Conservation (phyloP, 1,140 invertebrate species). For the Oryctes rhinoceros region DNA sequence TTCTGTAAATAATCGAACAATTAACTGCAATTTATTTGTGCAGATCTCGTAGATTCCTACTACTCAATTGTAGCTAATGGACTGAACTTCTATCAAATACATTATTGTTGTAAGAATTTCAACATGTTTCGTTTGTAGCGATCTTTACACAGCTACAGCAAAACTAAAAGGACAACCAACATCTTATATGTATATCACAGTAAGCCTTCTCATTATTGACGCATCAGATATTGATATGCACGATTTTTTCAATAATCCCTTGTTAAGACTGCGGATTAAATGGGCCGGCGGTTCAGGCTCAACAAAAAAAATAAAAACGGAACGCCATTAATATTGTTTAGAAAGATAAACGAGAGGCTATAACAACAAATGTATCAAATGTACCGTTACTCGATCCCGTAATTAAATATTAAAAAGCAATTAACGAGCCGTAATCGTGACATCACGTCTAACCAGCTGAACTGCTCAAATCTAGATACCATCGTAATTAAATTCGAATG, state of each 20-base stretch:
- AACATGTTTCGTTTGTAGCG: no score
- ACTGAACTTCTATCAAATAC: no score
- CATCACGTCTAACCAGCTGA: background rate
- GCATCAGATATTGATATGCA: background rate
- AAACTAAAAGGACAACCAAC: no score
- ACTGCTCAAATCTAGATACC: slow-evolving; percentile 10
- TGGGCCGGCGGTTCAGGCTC: background rate
- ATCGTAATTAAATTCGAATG: slow-evolving; percentile 19
- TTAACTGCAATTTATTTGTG: no score
- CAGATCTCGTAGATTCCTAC: no score
- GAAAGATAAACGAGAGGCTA: background rate
- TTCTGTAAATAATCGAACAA: no score
- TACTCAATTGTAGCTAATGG: no score
- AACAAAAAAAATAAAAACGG: background rate
- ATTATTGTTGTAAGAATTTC: no score
- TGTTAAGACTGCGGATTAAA: background rate
- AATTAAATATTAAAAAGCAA: slow-evolving; percentile 20
- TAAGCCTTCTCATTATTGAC: no score
- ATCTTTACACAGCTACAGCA: no score
- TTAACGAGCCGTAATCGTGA: slow-evolving; percentile 1
- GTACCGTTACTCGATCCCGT: slow-evolving; percentile 12
- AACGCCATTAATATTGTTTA: slow-evolving; percentile 6
- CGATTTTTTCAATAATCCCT: background rate
- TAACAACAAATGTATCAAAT: slow-evolving; percentile 1
- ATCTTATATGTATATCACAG: no score